Conservation (phyloP, 1,140 invertebrate genomes). For the Aphelenchoides besseyi region DNA sequence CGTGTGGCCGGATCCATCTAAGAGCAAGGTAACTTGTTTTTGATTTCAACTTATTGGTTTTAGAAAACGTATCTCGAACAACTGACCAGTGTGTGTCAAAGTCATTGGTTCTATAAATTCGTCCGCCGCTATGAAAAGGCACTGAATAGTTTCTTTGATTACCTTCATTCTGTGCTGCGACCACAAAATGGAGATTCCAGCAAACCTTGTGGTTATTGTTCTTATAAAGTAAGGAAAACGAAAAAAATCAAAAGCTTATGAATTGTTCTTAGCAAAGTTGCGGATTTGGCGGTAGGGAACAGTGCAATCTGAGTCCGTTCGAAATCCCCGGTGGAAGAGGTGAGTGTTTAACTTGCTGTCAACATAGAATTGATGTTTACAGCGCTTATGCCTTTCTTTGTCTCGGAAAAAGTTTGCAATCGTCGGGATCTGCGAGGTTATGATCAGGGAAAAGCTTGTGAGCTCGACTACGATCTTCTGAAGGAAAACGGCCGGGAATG, state of each 20-base stretch:
- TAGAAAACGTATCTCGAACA: constrained; percentile 54
- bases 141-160: constrained; percentile 56
- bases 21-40: constrained; percentile 32
- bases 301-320: constrained; percentile 57
- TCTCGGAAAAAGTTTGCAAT: constrained; percentile 58
- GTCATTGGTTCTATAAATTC: constrained; percentile 62
- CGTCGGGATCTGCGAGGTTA: constrained; percentile 47
- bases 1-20: constrained; percentile 55
- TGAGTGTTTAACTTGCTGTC: too few species aligned
- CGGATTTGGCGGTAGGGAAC: constrained; percentile 53
- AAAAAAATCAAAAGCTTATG: neutral
- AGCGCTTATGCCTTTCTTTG: constrained; percentile 57
- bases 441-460: constrained; percentile 53
- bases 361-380: too few species aligned
- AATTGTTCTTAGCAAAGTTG: constrained; percentile 43
- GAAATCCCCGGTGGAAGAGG: constrained; percentile 56
- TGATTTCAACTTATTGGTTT: constrained; percentile 21
- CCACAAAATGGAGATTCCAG: too few species aligned
- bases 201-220: too few species aligned
- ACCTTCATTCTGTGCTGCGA: constrained; percentile 45
- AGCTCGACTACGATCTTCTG: constrained; percentile 54
- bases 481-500: constrained; percentile 58
- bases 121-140: constrained; percentile 49
- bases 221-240: too few species aligned
- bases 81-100: constrained; percentile 53